Evolutionary conservation across 1,140 invertebrate genomes (phyloP), one percentile per base, ranked within the genome.

Genomic region (Ostrea edulis): DNA sequence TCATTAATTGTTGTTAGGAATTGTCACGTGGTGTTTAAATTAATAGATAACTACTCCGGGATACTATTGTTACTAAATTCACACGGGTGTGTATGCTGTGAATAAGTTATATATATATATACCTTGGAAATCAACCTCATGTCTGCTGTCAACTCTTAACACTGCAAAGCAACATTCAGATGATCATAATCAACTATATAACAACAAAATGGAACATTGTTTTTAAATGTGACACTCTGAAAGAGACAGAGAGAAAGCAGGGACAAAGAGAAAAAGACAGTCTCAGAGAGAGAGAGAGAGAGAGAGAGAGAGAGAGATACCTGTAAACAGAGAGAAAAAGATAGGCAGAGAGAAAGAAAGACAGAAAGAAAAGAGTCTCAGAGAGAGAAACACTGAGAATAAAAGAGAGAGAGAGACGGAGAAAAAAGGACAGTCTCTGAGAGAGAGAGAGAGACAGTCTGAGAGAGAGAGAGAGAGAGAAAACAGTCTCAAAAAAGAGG

Each of bases 91-190:
- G 29, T 29, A 77, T 12, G 5, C 25, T 77, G n/a, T 44, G 35
- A n/a, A n/a, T 5, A 5, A 44, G 35, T 17, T 71, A 71, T 11
- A 77, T 71, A 71, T 11, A 71, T 8, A 71, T 77, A 77, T 77
- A 77, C 68, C 68, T 77, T 77, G 11, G 68, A 77, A 14, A 77
- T 77, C 68, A 77, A 77, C 68, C 68, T 77, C 68, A 77, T 77
- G 68, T 25, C 25, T 22, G 25, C 14, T 77, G 68, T 77, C 29
- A 3, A 35, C 11, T 29, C 68, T 71, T 62, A 35, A 71, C 25
- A 77, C 68, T 22, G 68, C 9, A 62, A 62, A 20, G 12, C 17
- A 62, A 77, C n/a, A 8, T 77, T 29, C 14, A 25, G 68, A 14
- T 77, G 68, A 14, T 77, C 14, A 77, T 25, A 44, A 62, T 62